Evolutionary conservation across 2,113 vertebrate genomes (phyloP).

Genomic region (Marmota monax): DNA sequence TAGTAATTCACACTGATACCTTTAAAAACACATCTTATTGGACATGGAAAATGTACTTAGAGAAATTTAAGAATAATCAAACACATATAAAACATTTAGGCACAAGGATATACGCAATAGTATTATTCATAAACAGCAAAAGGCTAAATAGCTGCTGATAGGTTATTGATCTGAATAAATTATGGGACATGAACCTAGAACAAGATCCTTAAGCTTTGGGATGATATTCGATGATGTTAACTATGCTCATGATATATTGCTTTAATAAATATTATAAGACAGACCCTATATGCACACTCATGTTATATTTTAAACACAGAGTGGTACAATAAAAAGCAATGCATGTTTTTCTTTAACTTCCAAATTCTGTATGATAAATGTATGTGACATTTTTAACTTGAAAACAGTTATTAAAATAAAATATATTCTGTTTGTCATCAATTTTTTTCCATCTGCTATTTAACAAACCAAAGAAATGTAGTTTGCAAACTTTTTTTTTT

Average conservation of each 20-base stretch:
- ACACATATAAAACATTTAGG: background rate
- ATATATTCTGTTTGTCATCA: background rate
- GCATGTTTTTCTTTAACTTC: background rate
- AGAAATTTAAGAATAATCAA: background rate
- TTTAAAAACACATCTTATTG: background rate
- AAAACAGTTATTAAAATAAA: background rate
- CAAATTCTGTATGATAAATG: background rate
- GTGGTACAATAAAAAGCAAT: background rate
- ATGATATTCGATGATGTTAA: background rate
- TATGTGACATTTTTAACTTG: background rate
- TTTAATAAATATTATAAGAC: background rate
- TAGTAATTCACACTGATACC: background rate
- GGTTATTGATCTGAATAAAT: background rate
- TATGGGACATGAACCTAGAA: background rate
- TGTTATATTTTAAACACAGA: background rate
- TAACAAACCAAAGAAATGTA: background rate
- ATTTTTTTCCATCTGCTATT: background rate
- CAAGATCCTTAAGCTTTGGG: background rate
- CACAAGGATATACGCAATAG: background rate
- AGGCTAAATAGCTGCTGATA: background rate
- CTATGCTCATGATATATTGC: background rate
- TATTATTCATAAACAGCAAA: background rate
- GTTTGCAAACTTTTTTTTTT: background rate
- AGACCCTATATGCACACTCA: accelerated
- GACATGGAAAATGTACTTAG: background rate